Evolutionary conservation across 2,113 vertebrate species (phyloP).

Genomic region (Pterocles burchelli): DNA sequence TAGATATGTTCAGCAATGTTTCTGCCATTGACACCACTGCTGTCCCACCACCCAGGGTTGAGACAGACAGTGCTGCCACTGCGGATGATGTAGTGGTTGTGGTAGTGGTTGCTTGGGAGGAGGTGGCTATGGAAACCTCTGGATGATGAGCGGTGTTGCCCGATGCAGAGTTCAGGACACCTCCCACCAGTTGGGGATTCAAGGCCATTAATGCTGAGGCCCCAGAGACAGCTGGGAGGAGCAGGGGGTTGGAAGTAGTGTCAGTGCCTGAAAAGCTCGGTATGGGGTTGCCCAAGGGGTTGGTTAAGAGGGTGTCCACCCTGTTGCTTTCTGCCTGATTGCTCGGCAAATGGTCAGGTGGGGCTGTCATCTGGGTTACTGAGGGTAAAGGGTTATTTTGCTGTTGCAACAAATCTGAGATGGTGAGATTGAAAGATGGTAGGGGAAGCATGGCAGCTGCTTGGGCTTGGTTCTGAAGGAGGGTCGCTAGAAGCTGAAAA

Average conservation of each 20-base stretch:
- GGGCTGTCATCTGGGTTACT: slow-evolving; percentile 72
- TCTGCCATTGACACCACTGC: slow-evolving; percentile 85
- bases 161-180: slow-evolving; percentile 77
- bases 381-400: slow-evolving; percentile 75
- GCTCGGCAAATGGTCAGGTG: slow-evolving; percentile 76
- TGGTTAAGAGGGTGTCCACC: slow-evolving; percentile 78
- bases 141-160: slow-evolving; percentile 89
- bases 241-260: slow-evolving; percentile 74
- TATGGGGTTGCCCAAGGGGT: slow-evolving; percentile 73
- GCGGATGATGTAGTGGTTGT: slow-evolving; percentile 89
- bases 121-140: slow-evolving; percentile 91
- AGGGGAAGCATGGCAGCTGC: slow-evolving; percentile 80
- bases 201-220: slow-evolving; percentile 82
- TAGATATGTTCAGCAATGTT: slow-evolving; percentile 80
- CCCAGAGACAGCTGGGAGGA: slow-evolving; percentile 78
- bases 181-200: slow-evolving; percentile 86
- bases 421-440: slow-evolving; percentile 80
- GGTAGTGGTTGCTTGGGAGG: slow-evolving; percentile 88
- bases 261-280: slow-evolving; percentile 74
- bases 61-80: slow-evolving; percentile 87
- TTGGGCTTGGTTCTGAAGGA: slow-evolving; percentile 84
- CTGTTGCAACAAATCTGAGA: slow-evolving; percentile 79
- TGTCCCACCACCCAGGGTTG: slow-evolving; percentile 82
- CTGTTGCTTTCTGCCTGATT: slow-evolving; percentile 74
- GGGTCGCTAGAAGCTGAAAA: slow-evolving; percentile 81